These are phyloP conservation scores for Glaucidium brasilianum DNA, from an alignment of 2,113 vertebrate genomes.

Conservation along the genomic window DNA sequence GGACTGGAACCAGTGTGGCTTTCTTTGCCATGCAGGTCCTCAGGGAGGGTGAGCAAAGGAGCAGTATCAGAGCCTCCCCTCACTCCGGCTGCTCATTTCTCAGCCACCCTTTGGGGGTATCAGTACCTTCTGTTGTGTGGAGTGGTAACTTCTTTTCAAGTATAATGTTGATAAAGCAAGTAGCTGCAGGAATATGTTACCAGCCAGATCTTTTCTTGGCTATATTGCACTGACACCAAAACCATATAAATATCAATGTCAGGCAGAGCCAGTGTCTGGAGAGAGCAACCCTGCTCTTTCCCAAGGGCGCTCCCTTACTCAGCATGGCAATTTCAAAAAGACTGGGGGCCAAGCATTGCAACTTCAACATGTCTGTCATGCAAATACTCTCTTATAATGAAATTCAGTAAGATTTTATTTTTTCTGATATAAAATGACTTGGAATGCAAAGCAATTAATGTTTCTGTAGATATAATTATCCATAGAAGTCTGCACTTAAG, in stretches of 20 bases:
- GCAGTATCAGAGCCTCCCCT: neutral
- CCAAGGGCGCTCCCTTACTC: neutral
- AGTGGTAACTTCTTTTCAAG: neutral
- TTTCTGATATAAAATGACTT: neutral
- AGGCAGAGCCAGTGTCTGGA: neutral
- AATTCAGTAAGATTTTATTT: neutral
- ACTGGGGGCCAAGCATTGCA: neutral
- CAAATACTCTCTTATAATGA: neutral
- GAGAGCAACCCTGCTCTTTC: neutral
- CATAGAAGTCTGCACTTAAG: neutral
- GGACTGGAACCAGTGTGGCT: neutral
- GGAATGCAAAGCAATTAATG: neutral
- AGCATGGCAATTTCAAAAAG: neutral
- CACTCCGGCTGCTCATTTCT: neutral
- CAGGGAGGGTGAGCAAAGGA: neutral
- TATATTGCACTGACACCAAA: neutral
- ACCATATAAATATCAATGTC: neutral
- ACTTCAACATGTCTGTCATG: neutral
- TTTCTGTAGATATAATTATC: neutral
- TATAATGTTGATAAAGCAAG: neutral
- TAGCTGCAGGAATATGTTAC: neutral
- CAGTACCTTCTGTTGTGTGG: neutral
- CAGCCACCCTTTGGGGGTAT: neutral
- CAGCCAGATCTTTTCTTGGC: neutral
- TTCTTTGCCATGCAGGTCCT: neutral